Conservation (phyloP, 1,140 invertebrate species). For the Pseudomyrmex cubaensis region DNA sequence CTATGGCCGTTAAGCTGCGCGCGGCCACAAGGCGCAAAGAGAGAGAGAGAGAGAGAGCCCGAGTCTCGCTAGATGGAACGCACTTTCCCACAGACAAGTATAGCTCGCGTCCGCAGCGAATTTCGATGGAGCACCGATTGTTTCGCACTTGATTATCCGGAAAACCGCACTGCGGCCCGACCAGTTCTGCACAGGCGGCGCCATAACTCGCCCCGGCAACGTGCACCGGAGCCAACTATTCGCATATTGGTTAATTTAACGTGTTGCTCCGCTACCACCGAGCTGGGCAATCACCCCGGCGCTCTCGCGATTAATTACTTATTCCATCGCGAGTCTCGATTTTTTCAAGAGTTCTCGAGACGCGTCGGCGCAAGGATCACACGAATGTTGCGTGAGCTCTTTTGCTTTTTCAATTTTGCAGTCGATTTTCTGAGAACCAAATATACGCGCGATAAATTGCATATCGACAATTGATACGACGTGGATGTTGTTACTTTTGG, state of each 20-base stretch:
- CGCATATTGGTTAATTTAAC: slow-evolving; percentile 73
- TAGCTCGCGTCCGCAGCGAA: slow-evolving; percentile 64
- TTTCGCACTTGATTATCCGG: slow-evolving; percentile 78
- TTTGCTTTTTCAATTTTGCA: slow-evolving; percentile 45
- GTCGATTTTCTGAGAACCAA: neutral
- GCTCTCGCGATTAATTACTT: slow-evolving; percentile 61
- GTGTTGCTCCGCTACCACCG: slow-evolving; percentile 62
- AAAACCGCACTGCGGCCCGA: slow-evolving; percentile 72
- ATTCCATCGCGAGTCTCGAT: neutral
- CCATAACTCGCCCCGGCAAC: slow-evolving; percentile 65
- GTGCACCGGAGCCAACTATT: slow-evolving; percentile 65
- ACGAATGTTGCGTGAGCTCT: neutral
- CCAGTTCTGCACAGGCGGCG: slow-evolving; percentile 63
- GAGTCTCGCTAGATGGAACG: slow-evolving; percentile 26
- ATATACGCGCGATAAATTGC: no score
- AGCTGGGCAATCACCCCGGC: slow-evolving; percentile 11
- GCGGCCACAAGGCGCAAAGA: slow-evolving; percentile 33
- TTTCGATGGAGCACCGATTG: slow-evolving; percentile 76
- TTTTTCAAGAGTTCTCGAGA: slow-evolving; percentile 41
- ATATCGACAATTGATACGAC: no score
- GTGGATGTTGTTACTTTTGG: no score
- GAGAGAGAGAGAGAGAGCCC: neutral
- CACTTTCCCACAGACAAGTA: slow-evolving; percentile 66
- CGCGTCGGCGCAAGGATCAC: neutral
- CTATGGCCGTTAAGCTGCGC: slow-evolving; percentile 42